Conservation (phyloP, 2,888 invertebrate species). For the Melanotus villosus region DNA sequence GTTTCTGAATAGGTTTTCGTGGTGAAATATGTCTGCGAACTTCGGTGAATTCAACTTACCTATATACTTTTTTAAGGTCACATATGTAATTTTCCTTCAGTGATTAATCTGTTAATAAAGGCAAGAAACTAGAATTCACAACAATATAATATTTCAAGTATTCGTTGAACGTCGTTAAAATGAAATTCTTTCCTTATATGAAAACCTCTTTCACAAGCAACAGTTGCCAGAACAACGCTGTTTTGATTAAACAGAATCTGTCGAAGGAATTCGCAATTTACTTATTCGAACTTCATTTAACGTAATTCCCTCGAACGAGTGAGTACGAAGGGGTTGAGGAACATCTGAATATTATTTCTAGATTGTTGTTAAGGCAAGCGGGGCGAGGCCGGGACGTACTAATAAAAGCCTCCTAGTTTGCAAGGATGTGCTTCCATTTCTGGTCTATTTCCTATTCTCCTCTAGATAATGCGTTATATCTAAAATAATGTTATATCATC, state of each 20-base stretch:
- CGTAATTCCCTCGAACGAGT: slow-evolving; percentile 22
- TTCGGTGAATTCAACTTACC: no score
- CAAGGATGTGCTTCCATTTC: slow-evolving; percentile 46
- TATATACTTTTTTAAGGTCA: no score
- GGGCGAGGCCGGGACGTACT: slow-evolving; percentile 30
- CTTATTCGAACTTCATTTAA: slow-evolving; percentile 20
- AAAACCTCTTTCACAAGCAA: background rate
- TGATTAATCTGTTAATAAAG: no score
- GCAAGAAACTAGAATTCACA: no score
- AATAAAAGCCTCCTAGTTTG: slow-evolving; percentile 46
- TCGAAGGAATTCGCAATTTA: slow-evolving; percentile 11
- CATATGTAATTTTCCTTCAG: no score
- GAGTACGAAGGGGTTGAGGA: slow-evolving; percentile 14
- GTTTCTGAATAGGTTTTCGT: no score
- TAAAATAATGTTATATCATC: slow-evolving; percentile 44
- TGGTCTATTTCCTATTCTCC: slow-evolving; percentile 47
- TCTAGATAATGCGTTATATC: slow-evolving; percentile 46
- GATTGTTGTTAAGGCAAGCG: slow-evolving; percentile 39
- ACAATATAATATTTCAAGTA: no score
- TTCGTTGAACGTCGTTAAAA: background rate
- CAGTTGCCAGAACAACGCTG: background rate
- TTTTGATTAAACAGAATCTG: slow-evolving; percentile 12
- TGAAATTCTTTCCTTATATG: slow-evolving; percentile 7
- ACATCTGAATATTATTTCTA: slow-evolving; percentile 35
- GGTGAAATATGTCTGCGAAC: no score